These are phyloP conservation scores for Hylomyscus alleni DNA, from an alignment of 2,797 vertebrate genomes.

Conservation along the genomic window DNA sequence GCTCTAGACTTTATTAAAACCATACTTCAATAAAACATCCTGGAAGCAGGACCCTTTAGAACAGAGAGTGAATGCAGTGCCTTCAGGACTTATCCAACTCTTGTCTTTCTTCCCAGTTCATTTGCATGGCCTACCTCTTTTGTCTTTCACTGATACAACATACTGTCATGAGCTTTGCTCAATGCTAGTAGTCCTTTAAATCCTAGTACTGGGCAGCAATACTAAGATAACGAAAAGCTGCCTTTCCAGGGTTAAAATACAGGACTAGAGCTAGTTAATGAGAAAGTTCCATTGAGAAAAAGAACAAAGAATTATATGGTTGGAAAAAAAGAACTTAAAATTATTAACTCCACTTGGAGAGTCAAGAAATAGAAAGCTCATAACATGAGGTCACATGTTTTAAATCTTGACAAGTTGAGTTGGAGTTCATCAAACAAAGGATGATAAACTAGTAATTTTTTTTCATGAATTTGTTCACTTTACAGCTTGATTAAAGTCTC, in stretches of 20 bases:
- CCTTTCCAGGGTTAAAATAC: neutral
- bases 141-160: neutral
- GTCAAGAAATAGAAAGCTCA: neutral
- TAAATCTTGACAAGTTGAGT: constrained; percentile 35
- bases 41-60: constrained; percentile 61
- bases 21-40: constrained; percentile 65
- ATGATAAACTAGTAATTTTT: neutral
- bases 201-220: neutral
- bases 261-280: neutral
- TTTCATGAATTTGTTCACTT: neutral
- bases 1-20: constrained; percentile 80
- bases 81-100: constrained; percentile 41
- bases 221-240: neutral
- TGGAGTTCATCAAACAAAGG: neutral
- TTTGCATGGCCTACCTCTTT: neutral
- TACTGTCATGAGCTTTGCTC: neutral
- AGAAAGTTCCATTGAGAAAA: neutral
- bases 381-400: neutral
- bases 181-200: neutral
- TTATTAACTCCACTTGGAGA: neutral
- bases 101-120: neutral
- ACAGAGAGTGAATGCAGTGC: neutral
- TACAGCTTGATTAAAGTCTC: neutral
- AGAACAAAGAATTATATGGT: neutral
- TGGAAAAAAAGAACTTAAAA: neutral